Conservation (phyloP, 2,797 vertebrate genomes). For the Acestrorhynchus altus region DNA sequence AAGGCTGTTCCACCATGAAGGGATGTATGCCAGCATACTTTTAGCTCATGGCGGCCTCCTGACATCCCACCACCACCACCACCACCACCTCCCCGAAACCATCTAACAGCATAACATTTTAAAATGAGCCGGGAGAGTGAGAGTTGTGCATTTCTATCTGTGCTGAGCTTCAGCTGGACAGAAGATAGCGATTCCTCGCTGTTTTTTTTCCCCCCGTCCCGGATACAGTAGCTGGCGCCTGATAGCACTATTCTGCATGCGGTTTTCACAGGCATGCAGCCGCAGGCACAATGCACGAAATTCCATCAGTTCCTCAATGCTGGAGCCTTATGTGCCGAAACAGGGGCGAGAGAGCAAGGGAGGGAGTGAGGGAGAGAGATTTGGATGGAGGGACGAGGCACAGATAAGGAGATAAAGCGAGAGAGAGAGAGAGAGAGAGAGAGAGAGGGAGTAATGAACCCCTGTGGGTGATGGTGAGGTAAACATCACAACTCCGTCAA, state of each 20-base stretch:
- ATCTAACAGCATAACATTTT: constrained; percentile 69
- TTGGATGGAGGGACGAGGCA: too few relatives aligned
- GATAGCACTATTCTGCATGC: constrained; percentile 77
- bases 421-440: constrained; percentile 10
- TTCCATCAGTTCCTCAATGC: constrained; percentile 73
- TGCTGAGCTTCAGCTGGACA: constrained; percentile 67
- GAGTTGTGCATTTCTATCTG: constrained; percentile 68
- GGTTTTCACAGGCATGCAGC: constrained; percentile 67
- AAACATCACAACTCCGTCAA: constrained; percentile 17
- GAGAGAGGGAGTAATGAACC: constrained; percentile 35
- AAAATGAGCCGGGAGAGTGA: constrained; percentile 52
- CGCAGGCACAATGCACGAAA: constrained; percentile 73
- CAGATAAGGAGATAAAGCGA: too few relatives aligned
- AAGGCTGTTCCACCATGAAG: constrained; percentile 69
- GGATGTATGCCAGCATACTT: constrained; percentile 69
- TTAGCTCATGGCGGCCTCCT: constrained; percentile 63
- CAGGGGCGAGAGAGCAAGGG: neutral
- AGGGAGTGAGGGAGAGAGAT: constrained; percentile 42
- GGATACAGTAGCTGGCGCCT: constrained; percentile 71
- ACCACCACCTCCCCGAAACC: constrained; percentile 39
- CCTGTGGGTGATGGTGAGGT: constrained; percentile 2
- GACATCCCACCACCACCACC: neutral
- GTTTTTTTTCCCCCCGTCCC: constrained; percentile 56
- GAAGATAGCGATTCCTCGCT: constrained; percentile 71
- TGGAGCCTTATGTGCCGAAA: constrained; percentile 67